Percentiles rank a stretch among this genome's conserved stretches.
phyloP scores from a whole-genome alignment of 2,113 vertebrate genomes.

The Mola mola region DNA sequence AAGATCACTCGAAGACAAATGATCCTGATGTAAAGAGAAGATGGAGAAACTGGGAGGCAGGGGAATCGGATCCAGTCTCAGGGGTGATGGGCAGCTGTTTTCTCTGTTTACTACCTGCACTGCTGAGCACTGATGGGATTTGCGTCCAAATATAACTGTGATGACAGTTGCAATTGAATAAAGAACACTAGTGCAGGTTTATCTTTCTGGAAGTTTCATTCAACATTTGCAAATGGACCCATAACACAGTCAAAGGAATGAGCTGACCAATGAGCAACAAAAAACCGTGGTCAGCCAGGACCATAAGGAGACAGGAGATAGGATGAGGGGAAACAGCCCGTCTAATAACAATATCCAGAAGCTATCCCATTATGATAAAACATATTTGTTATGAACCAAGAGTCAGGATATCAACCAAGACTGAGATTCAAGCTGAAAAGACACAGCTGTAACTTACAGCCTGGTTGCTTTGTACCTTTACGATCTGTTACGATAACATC shows the following conservation, averaged over 20 bases:
- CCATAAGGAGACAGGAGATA: too few species aligned
- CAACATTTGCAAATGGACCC: too few species aligned
- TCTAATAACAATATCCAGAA: too few species aligned
- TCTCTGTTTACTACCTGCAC: conserved; percentile 22
- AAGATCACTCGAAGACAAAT: conserved; percentile 55
- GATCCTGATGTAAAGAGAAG: conserved; percentile 24
- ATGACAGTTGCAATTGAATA: too few species aligned
- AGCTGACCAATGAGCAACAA: too few species aligned
- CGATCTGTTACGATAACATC: neutral
- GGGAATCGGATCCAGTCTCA: conserved; percentile 43
- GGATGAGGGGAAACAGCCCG: too few species aligned
- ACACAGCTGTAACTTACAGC: conserved; percentile 2
- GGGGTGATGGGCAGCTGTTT: conserved; percentile 41
- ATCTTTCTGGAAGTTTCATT: too few species aligned
- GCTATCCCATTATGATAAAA: too few species aligned
- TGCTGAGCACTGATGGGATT: conserved; percentile 24
- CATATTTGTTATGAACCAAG: conserved; percentile 30
- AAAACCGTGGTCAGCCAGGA: too few species aligned
- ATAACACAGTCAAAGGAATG: too few species aligned
- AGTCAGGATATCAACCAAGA: conserved; percentile 9
- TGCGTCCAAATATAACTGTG: conserved; percentile 26
- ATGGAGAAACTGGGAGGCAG: conserved; percentile 31
- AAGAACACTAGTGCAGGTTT: too few species aligned
- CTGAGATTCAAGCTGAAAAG: conserved; percentile 1
- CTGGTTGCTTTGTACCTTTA: too few species aligned